Conservation (phyloP, 2,888 invertebrate genomes). For the Ephialtes manifestator region DNA sequence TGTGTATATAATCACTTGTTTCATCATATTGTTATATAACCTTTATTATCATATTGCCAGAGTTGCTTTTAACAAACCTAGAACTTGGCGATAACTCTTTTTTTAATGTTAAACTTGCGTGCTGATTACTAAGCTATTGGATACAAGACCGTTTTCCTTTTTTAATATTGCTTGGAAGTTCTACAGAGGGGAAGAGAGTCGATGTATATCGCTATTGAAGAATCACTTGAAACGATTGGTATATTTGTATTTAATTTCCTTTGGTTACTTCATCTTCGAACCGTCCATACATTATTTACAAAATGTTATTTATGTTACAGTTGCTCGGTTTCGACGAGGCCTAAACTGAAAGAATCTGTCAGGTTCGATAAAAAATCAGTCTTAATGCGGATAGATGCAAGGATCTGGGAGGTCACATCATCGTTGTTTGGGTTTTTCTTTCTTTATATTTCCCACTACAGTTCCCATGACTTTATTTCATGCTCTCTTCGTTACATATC, state of each 20-base stretch:
- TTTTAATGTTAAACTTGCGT: slow-evolving; percentile 54
- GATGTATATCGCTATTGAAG: slow-evolving; percentile 22
- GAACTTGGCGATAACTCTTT: slow-evolving; percentile 21
- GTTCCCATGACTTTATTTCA: slow-evolving; percentile 19
- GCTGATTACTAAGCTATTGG: slow-evolving; percentile 75
- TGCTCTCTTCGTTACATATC: slow-evolving; percentile 20
- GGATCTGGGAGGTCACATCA: slow-evolving; percentile 72
- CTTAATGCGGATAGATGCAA: slow-evolving; percentile 79
- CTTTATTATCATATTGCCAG: not conserved
- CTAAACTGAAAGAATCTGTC: slow-evolving; percentile 63
- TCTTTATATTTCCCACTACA: slow-evolving; percentile 16
- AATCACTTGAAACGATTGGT: slow-evolving; percentile 19
- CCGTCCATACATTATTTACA: slow-evolving; percentile 75
- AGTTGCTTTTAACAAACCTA: slow-evolving; percentile 1
- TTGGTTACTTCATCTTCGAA: slow-evolving; percentile 65
- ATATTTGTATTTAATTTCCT: slow-evolving; percentile 13
- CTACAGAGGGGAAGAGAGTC: slow-evolving; percentile 61
- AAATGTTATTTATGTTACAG: slow-evolving; percentile 69
- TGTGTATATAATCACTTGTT: slow-evolving; percentile 43
- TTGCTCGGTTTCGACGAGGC: slow-evolving; percentile 65
- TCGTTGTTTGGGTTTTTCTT: slow-evolving; percentile 75
- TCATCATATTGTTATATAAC: not conserved
- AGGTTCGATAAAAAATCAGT: slow-evolving; percentile 81
- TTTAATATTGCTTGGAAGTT: slow-evolving; percentile 75
- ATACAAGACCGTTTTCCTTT: slow-evolving; percentile 71